phyloP scores from a whole-genome alignment of 2,797 vertebrate genomes.

The Parauchenoglanis ngamensis region DNA sequence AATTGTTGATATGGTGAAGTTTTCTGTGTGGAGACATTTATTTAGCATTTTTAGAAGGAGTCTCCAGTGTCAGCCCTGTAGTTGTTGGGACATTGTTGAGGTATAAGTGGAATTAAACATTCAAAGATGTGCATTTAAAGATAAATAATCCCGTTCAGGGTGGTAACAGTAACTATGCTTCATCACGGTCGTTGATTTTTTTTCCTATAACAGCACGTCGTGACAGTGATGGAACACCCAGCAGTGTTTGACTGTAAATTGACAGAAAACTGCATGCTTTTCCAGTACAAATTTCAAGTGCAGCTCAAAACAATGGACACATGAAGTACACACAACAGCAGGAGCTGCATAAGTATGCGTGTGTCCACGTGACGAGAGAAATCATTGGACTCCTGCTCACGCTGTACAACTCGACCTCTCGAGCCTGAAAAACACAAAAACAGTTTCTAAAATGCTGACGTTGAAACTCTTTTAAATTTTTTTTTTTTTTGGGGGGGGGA shows the following conservation, averaged over 20 bases:
- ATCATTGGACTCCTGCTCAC: neutral
- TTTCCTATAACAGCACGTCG: neutral
- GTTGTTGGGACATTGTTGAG: neutral
- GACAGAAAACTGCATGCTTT: neutral
- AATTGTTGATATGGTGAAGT: neutral
- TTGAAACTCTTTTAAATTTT: neutral
- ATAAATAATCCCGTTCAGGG: neutral
- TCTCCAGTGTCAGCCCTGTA: neutral
- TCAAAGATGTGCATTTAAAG: neutral
- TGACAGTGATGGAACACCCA: neutral
- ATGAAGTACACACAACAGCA: slow-evolving; percentile 1
- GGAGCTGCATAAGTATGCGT: neutral
- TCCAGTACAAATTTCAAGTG: neutral
- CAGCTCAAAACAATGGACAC: neutral
- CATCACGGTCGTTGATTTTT: neutral
- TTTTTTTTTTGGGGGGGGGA: neutral
- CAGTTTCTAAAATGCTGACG: neutral
- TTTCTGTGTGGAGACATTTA: neutral
- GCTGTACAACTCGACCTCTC: neutral
- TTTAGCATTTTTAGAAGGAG: neutral
- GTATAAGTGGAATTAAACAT: neutral
- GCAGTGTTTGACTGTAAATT: neutral
- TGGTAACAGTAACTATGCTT: neutral
- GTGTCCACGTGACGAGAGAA: neutral
- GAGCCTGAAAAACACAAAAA: neutral